phyloP scores from a whole-genome alignment of 1,140 invertebrate genomes.

The Danaus melanippus region DNA sequence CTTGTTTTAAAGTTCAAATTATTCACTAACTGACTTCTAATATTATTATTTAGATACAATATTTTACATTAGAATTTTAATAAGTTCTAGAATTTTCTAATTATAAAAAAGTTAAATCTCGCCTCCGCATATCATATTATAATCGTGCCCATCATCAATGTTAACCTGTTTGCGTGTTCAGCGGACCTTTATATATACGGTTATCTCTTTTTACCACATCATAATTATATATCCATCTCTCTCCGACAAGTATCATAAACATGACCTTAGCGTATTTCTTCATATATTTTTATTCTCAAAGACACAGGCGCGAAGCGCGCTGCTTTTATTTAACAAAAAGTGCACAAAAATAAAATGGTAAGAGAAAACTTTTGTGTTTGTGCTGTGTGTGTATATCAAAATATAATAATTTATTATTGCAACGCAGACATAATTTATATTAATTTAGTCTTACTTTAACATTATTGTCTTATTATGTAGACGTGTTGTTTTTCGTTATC shows the following conservation, averaged over 20 bases:
- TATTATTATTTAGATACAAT: neutral
- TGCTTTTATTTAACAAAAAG: constrained; percentile 14
- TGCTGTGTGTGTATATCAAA: too few species aligned
- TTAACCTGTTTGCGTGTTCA: constrained; percentile 41
- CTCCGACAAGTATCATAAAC: constrained; percentile 38
- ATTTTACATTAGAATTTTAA: neutral
- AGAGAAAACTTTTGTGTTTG: constrained; percentile 13
- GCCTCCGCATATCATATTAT: constrained; percentile 11
- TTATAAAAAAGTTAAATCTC: constrained; percentile 8
- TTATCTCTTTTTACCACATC: constrained; percentile 25
- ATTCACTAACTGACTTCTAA: too few species aligned
- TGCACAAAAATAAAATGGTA: constrained; percentile 30
- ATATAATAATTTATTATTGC: too few species aligned
- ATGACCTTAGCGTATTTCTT: constrained; percentile 44
- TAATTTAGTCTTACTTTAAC: constrained; percentile 3
- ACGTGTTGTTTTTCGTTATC: constrained; percentile 6
- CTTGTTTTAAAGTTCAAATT: too few species aligned
- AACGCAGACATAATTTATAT: neutral
- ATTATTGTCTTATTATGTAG: neutral
- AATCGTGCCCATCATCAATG: constrained; percentile 32
- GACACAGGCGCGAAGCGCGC: constrained; percentile 26
- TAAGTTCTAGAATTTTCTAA: neutral
- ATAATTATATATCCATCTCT: constrained; percentile 22
- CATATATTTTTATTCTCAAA: constrained; percentile 37
- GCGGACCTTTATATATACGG: constrained; percentile 15